Percentiles rank a stretch among this genome's conserved stretches.
Conservation (phyloP, 2,888 invertebrate species). For the Idaea dimidiata region DNA sequence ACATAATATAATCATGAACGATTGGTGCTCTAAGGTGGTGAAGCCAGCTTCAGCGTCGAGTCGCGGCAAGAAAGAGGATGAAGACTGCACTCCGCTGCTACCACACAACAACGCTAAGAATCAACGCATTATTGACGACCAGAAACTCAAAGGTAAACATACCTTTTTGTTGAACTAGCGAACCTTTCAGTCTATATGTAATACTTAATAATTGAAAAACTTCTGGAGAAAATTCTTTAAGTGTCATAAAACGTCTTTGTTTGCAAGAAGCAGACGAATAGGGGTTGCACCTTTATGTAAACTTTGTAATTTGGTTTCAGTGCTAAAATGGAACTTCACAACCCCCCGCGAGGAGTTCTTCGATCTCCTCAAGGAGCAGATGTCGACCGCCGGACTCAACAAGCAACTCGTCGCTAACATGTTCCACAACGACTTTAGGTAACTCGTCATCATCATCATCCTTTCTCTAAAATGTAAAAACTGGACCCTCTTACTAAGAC, state of each 20-base stretch:
- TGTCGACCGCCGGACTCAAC: slow-evolving; percentile 93
- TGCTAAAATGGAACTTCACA: slow-evolving; percentile 97
- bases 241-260: no score
- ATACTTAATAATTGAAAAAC: no score
- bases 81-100: slow-evolving; percentile 89
- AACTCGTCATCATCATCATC: not conserved
- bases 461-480: not conserved
- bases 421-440: slow-evolving; percentile 96
- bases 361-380: slow-evolving; percentile 93
- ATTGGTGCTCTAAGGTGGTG: slow-evolving; percentile 40
- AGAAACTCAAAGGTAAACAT: slow-evolving; percentile 86
- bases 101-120: slow-evolving; percentile 93
- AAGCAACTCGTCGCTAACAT: slow-evolving; percentile 92
- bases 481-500: no score
- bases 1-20: not conserved
- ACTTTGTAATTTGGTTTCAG: slow-evolving; percentile 53
- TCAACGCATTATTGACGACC: slow-evolving; percentile 96
- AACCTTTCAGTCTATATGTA: no score
- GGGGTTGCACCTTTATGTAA: no score
- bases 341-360: slow-evolving; percentile 96
- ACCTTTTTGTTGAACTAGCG: no score
- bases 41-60: slow-evolving; percentile 65
- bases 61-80: slow-evolving; percentile 90
- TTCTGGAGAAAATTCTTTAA: no score
- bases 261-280: no score